Base-by-base conservation (phyloP, 2,797 vertebrate genomes). In the Molossus molossus region DNA sequence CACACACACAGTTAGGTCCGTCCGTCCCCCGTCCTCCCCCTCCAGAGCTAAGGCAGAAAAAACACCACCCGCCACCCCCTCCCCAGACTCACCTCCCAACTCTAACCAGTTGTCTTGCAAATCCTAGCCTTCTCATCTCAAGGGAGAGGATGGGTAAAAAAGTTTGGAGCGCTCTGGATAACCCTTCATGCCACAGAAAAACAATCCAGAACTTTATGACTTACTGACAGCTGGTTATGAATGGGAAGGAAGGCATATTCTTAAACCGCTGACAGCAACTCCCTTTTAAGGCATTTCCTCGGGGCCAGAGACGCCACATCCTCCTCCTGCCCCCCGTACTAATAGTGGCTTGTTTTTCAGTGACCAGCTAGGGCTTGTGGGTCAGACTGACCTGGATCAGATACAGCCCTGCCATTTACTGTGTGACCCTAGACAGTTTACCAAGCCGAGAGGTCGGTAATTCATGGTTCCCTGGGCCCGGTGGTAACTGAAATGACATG, bases 211-310 rank as follows among this genome's bases (percentile, higher is more conserved):
- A 50, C 75, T 73, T 95, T 72, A 70, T 72, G 90, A 82, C 93
- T 94, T 77, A 11, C 90, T 94, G 96, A 96, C 94, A 91, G 92
- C 10, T 0, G 33, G 70, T 94, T 80, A 95, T 58, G 85, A 93
- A 88, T 95, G 85, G 33, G 88, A 79, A 76, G 85, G 75, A 60
- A 86, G 83, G 81, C 73, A 70, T 58, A 77, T 64, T 45, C 94
- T 86, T 86, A 83, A 85, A 45, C 55, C 0, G 0, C 79, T 76
- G 94, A 95, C 97, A 87, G 94, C 53, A 33, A 87, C 92, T 89
- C 70, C 97, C 95, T 97, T 97, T 96, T 97, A 97, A 91, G 97
- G 97, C 9, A 23, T 94, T 77, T 96, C 95, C 95, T 65, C 1
- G 0, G 57, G 69, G 50, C 90, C 53, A 14, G 45, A 8, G 3